Evolutionary conservation across 2,797 vertebrate species (phyloP).

Genomic region (Pampus argenteus): DNA sequence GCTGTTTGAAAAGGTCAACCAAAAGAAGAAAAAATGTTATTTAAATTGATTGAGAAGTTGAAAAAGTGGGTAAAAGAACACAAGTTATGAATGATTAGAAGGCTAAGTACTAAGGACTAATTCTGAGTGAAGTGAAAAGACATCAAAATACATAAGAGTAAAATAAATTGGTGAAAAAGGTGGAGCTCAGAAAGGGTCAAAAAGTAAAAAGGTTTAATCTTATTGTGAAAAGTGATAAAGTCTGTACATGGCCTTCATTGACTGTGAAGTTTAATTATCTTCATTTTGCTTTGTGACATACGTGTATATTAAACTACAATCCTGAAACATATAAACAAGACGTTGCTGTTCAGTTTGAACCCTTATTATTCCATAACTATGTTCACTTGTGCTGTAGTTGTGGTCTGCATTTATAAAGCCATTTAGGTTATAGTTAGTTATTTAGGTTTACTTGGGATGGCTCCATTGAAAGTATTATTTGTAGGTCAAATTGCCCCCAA

Average conservation of each 20-base stretch:
- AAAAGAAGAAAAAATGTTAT: slow-evolving; percentile 2
- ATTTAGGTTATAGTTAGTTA: slow-evolving; percentile 36
- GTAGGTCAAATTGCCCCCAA: slow-evolving; percentile 57
- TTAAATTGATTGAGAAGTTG: not conserved
- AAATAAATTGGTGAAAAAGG: not conserved
- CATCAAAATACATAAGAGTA: not conserved
- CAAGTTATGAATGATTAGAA: slow-evolving; percentile 3
- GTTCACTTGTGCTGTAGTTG: slow-evolving; percentile 10
- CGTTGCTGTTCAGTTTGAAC: not conserved
- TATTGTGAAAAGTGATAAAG: slow-evolving; percentile 13
- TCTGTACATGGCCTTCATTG: not conserved
- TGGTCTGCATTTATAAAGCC: slow-evolving; percentile 35
- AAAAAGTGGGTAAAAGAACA: not conserved
- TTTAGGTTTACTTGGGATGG: slow-evolving; percentile 37
- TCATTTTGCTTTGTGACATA: slow-evolving; percentile 2
- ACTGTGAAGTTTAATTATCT: not conserved
- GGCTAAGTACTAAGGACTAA: not conserved
- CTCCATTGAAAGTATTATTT: slow-evolving; percentile 49
- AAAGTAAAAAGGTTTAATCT: not conserved
- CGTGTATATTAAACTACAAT: not conserved
- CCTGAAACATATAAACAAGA: not conserved
- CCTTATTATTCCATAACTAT: not conserved
- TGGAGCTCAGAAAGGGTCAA: not conserved
- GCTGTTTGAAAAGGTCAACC: not conserved
- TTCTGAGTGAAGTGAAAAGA: not conserved